Evolutionary conservation across 2,113 vertebrate genomes (phyloP).

Genomic region (Notarius lentiginosus): DNA sequence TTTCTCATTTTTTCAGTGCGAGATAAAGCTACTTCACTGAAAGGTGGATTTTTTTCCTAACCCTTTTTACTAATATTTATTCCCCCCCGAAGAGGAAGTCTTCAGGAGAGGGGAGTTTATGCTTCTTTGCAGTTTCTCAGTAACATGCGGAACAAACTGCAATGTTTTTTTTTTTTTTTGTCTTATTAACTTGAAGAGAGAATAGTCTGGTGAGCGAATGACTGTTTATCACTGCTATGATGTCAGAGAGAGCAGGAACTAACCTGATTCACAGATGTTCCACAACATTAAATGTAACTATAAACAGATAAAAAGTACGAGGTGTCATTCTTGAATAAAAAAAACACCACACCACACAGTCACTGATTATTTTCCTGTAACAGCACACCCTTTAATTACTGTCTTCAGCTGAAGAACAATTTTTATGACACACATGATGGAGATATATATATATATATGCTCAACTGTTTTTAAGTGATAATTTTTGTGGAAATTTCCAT

Average conservation of each 20-base stretch:
- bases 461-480: neutral
- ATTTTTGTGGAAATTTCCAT: slow-evolving; percentile 52
- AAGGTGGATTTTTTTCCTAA: too few species aligned
- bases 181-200: neutral
- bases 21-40: too few species aligned
- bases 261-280: neutral
- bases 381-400: neutral
- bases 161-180: neutral
- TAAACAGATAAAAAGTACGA: too few species aligned
- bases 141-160: neutral
- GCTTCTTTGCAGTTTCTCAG: neutral
- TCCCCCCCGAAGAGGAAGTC: neutral
- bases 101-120: neutral
- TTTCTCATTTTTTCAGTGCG: too few species aligned
- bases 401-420: neutral
- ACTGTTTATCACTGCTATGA: too few species aligned
- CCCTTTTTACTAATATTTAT: too few species aligned
- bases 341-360: neutral
- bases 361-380: neutral
- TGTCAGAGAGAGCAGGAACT: too few species aligned
- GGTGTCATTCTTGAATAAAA: too few species aligned
- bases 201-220: too few species aligned
- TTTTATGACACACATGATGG: neutral
- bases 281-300: neutral
- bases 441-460: too few species aligned